Percentiles rank a stretch among this genome's conserved stretches.
Evolutionary conservation across 1,140 invertebrate genomes (phyloP).

Genomic region (Archivesica marissinica): DNA sequence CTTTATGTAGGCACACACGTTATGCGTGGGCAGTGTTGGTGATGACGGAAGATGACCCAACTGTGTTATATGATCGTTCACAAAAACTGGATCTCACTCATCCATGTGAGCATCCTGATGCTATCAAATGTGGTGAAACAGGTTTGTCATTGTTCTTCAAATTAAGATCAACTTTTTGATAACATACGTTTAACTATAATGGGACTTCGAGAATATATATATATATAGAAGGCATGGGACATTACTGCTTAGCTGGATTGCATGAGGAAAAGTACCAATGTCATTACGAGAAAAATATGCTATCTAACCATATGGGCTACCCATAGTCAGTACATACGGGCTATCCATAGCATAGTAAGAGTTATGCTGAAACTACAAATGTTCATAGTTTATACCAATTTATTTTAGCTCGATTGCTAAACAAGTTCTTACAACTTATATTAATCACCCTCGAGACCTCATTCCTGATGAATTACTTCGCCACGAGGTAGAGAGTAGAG

Average conservation of each 20-base stretch:
- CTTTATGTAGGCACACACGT: slow-evolving; percentile 18
- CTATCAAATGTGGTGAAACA: slow-evolving; percentile 62
- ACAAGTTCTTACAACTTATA: too few species aligned
- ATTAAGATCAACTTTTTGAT: too few species aligned
- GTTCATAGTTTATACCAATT: too few species aligned
- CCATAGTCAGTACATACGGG: too few species aligned
- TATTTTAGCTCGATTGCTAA: too few species aligned
- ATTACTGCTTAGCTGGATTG: not conserved
- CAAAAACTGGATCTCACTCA: slow-evolving; percentile 14
- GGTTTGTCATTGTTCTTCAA: too few species aligned
- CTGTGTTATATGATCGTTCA: slow-evolving; percentile 39
- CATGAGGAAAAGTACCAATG: not conserved
- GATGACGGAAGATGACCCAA: slow-evolving; percentile 27
- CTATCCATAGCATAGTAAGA: too few species aligned
- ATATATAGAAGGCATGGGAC: not conserved
- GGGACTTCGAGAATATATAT: not conserved
- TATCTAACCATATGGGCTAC: too few species aligned
- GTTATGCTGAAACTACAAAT: not conserved
- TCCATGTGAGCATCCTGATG: slow-evolving; percentile 63
- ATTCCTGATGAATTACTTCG: not conserved
- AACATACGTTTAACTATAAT: too few species aligned
- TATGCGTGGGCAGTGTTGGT: slow-evolving; percentile 66
- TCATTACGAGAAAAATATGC: too few species aligned
- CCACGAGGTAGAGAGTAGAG: not conserved
- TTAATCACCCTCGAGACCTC: too few species aligned